Percentiles rank a stretch among this genome's conserved stretches.
These are phyloP conservation scores for Trematomus loennbergii DNA, from an alignment of 2,113 vertebrate genomes.

Conservation along the genomic window DNA sequence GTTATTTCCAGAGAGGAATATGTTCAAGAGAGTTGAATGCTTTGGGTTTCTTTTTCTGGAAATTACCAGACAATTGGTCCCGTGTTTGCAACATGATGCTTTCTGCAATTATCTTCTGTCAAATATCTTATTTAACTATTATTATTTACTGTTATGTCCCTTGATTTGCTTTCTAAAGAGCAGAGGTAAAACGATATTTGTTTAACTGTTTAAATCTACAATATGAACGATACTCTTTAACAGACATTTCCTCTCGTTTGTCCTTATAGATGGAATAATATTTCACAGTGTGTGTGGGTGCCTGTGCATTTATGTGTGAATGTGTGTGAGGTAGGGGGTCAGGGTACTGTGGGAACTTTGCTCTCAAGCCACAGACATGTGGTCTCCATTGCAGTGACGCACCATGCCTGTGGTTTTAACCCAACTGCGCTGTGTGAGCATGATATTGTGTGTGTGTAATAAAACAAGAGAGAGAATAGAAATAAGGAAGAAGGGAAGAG, in stretches of 20 bases:
- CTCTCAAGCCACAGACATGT: constrained; percentile 73
- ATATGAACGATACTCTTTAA: constrained; percentile 8
- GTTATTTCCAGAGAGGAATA: constrained; percentile 8
- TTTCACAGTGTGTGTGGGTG: not conserved
- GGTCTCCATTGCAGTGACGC: constrained; percentile 74
- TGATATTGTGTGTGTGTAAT: constrained; percentile 8
- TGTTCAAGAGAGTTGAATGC: not conserved
- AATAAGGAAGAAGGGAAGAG: constrained; percentile 19
- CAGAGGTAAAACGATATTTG: not conserved
- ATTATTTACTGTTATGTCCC: not conserved
- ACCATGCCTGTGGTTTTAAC: constrained; percentile 74
- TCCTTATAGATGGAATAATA: constrained; percentile 32
- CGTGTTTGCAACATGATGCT: not conserved
- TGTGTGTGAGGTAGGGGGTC: constrained; percentile 52
- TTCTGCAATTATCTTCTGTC: not conserved
- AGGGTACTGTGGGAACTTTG: constrained; percentile 69
- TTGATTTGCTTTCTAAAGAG: constrained; percentile 2
- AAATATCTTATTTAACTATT: not conserved
- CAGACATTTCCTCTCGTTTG: constrained; percentile 23
- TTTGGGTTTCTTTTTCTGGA: not conserved
- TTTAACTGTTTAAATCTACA: constrained; percentile 1
- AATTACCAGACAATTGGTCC: not conserved
- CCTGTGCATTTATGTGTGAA: not conserved
- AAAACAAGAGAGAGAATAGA: not conserved
- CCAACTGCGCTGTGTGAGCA: constrained; percentile 39